phyloP scores from a whole-genome alignment of 53 echinoderm and acorn worm genomes.

The Temnopleurus reevesii region DNA sequence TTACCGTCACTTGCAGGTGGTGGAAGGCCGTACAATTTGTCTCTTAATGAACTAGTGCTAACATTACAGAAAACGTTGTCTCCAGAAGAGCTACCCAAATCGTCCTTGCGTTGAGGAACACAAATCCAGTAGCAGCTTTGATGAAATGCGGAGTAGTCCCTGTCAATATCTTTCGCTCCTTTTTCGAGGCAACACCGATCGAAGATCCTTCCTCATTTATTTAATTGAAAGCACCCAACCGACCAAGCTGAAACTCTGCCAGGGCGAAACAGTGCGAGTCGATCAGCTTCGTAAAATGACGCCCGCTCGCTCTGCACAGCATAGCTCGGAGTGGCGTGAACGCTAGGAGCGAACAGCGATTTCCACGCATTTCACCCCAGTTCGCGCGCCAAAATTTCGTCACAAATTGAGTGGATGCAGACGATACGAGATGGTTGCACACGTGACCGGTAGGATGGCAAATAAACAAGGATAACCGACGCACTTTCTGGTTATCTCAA shows the following conservation, averaged over 20 bases:
- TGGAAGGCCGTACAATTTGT: neutral
- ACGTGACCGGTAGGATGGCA: neutral
- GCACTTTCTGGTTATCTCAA: neutral
- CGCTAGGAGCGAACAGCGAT: neutral
- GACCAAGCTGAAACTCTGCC: neutral
- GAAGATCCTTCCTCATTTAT: conserved; percentile 28
- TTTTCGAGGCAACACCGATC: conserved; percentile 5
- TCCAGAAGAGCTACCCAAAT: neutral
- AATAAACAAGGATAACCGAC: neutral
- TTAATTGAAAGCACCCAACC: conserved; percentile 37
- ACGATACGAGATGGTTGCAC: neutral
- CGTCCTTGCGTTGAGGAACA: neutral
- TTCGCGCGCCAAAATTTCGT: neutral
- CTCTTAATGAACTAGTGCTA: neutral
- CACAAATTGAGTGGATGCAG: conserved; percentile 16
- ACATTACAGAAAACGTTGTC: neutral
- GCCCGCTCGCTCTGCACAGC: neutral
- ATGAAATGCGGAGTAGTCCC: conserved; percentile 11
- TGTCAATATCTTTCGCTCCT: conserved; percentile 15
- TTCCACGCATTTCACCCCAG: neutral
- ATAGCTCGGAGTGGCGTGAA: neutral
- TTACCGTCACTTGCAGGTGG: neutral
- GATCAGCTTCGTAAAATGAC: neutral
- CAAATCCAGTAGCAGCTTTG: neutral
- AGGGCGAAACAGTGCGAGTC: neutral